Base-by-base conservation (phyloP, 2,797 vertebrate genomes). In the Nyctalus aviator region DNA sequence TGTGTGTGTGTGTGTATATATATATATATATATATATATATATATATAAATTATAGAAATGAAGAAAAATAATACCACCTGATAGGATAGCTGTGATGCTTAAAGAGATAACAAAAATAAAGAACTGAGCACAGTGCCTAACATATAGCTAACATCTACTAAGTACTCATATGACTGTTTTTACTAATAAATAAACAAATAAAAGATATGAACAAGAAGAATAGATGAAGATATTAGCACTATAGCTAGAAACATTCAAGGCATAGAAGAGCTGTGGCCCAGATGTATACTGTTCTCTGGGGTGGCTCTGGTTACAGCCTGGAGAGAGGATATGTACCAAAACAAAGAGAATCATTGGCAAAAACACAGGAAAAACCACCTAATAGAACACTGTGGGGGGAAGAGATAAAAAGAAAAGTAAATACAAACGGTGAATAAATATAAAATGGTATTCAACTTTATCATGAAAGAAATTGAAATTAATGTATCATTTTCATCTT, bases 281-380 rank as follows among this genome's bases (percentile, higher is more conserved):
- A 73, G 75, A 85, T 35, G 66, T 84, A 69, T 46, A 79, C 53
- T 87, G 62, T 90, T 94, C 62, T 86, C 85, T 55, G 76, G 69
- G 66, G 92, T 75, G 44, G 41, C 86, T 50, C 78, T 87, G 62
- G 72, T 79, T 93, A 68, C 66, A 93, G 83, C 35, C 85, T 66
- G 62, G 55, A 87, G 68, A 91, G 37, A 75, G 68, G 46, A 84
- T 88, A 84, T 17, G 27, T 8, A 79, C 44, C 50, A 83, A 78
- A 94, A 86, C 27, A 91, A 92, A 84, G 55, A 91, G 77, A 71
- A 20, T 2, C 3, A 2, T 0, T 82, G 48, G 88, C 76, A 86
- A 95, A 91, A 84, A 79, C 1, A 55, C 35, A 57, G 76, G 48
- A 48, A 44, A 86, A 90, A 84, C 27, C 75, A 68, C 27, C 46